Evolutionary conservation across 2,797 vertebrate genomes (phyloP).

Genomic region (Danio albolineatus): DNA sequence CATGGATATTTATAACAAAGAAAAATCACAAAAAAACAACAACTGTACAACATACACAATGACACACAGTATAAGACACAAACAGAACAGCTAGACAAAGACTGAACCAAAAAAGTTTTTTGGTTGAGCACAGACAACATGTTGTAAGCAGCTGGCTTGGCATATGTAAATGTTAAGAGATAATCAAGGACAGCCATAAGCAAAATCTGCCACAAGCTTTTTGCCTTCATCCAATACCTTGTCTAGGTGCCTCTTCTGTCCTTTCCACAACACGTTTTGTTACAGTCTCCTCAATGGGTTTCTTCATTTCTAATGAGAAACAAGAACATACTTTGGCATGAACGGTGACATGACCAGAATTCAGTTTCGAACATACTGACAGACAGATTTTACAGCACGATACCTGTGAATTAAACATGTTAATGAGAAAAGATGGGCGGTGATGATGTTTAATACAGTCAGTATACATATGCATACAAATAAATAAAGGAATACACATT

Average conservation of each 20-base stretch:
- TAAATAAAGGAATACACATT: constrained; percentile 9
- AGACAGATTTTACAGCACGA: constrained; percentile 1
- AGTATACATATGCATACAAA: neutral
- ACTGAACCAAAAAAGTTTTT: constrained; percentile 10
- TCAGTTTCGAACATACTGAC: neutral
- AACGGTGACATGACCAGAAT: neutral
- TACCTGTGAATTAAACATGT: constrained; percentile 35
- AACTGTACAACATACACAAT: constrained; percentile 18
- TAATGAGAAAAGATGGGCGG: constrained; percentile 4
- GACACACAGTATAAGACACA: constrained; percentile 25
- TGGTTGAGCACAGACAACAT: constrained; percentile 1
- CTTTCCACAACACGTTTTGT: constrained; percentile 58
- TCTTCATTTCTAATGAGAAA: constrained; percentile 70
- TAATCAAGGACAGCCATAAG: constrained; percentile 55
- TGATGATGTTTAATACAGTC: neutral
- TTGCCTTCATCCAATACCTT: constrained; percentile 70
- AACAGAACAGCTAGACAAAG: constrained; percentile 11
- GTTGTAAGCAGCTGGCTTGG: constrained; percentile 2
- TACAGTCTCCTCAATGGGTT: constrained; percentile 70
- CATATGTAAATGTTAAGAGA: constrained; percentile 19
- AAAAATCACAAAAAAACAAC: constrained; percentile 35
- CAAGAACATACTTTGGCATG: constrained; percentile 59
- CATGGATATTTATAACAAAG: constrained; percentile 22
- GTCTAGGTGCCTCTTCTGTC: constrained; percentile 59
- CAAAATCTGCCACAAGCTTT: constrained; percentile 48